Evolutionary conservation across 2,888 invertebrate species (phyloP), one percentile per base, ranked within the genome.

Genomic region (Papilio protenor): DNA sequence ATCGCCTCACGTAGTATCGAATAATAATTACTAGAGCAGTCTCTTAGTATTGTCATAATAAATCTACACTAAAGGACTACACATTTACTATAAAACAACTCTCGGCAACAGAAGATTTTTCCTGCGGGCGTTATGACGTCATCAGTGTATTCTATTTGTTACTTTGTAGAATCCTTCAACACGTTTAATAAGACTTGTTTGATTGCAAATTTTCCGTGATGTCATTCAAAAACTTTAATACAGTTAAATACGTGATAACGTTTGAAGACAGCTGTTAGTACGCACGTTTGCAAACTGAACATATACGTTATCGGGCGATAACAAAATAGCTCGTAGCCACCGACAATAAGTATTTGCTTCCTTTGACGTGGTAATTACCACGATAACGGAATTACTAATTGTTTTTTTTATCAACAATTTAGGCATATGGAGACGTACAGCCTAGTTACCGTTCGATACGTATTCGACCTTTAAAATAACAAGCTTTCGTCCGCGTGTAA

Each of bases 371-470:
- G 70, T 74, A 66, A 73, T 73, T 70, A 21, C 10, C 33, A 11
- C 18, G 77, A 77, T 77, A 77, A 77, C n/a, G 72, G 23, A 33
- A 49, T 52, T 40, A 52, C 52, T 75, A 23, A 18, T n/a, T 74
- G 33, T 74, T 45, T 47, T 71, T 66, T 73, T 73, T 77, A 70
- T 59, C 70, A 70, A 47, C 40, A 55, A 40, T 40, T 8, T 40
- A 49, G 61, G 5, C 16, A 66, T 21, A 55, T 45, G 33, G n/a
- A 55, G 52, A 66, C n/a, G n/a, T 69, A 21, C 52, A 40, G 2
- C 66, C 21, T 12, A 33, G 16, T 18, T 64, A 61, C 14, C 49
- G 45, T 59, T 33, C 49, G 10, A 61, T 61, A 27, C 3, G 73
- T 8, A 45, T 61, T 64, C 27, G 27, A 61, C 16, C 14, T 61